These are phyloP conservation scores for Gymnocheta viridis DNA, from an alignment of 2,888 invertebrate genomes.

Conservation along the genomic window DNA sequence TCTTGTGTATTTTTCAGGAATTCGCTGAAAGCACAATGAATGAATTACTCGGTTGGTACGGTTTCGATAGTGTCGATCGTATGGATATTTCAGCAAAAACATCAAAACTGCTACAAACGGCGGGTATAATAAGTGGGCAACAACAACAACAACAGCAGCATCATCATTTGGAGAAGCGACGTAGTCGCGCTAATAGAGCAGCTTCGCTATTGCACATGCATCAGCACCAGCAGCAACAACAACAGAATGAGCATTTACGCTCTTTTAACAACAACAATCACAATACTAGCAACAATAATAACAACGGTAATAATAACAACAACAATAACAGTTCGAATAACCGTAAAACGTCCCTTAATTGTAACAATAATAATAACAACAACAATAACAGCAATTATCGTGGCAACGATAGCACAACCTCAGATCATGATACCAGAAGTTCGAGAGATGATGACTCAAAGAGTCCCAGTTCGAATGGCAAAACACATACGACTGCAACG, in stretches of 20 bases:
- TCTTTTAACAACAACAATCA: conserved; percentile 68
- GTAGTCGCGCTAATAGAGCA: conserved; percentile 74
- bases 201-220: conserved; percentile 69
- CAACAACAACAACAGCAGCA: conserved; percentile 71
- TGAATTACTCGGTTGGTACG: conserved; percentile 95
- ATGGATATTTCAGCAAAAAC: conserved; percentile 81
- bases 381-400: conserved; percentile 68
- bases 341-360: conserved; percentile 57
- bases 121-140: conserved; percentile 73
- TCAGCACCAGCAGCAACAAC: conserved; percentile 68
- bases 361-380: too few relatives aligned
- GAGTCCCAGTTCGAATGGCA: conserved; percentile 80
- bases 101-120: conserved; percentile 77
- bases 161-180: conserved; percentile 73
- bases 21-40: conserved; percentile 97
- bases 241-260: conserved; percentile 66
- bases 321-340: conserved; percentile 71
- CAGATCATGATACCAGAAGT: conserved; percentile 81
- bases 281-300: conserved; percentile 58
- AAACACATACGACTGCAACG: conserved; percentile 62
- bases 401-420: conserved; percentile 78
- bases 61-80: conserved; percentile 89
- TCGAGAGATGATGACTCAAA: conserved; percentile 82
- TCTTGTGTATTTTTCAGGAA: conserved; percentile 84
- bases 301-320: conserved; percentile 58